These are phyloP conservation scores for Gadus macrocephalus DNA, from an alignment of 2,113 vertebrate species.

Conservation along the genomic window DNA sequence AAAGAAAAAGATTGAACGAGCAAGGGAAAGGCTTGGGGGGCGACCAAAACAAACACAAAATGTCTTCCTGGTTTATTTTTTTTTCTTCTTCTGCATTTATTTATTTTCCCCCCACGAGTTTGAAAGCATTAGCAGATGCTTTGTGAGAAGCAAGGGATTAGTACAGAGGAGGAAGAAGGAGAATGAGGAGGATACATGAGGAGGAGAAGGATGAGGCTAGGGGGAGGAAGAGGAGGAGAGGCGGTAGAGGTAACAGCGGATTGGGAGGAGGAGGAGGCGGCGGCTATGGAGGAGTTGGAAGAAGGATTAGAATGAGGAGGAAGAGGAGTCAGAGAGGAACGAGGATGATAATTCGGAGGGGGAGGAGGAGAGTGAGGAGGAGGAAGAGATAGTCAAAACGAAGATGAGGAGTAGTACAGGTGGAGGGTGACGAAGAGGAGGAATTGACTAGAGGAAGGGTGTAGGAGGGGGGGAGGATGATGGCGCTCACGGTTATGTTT, in stretches of 20 bases:
- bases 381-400: too few relatives aligned
- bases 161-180: slow-evolving; percentile 2
- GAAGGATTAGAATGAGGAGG: too few relatives aligned
- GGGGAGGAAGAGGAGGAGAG: too few relatives aligned
- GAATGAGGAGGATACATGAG: neutral
- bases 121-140: slow-evolving; percentile 55
- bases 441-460: too few relatives aligned
- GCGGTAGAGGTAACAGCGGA: too few relatives aligned
- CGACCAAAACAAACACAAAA: slow-evolving; percentile 64
- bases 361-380: too few relatives aligned
- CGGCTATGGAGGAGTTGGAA: too few relatives aligned
- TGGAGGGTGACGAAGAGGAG: too few relatives aligned
- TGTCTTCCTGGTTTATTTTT: slow-evolving; percentile 27
- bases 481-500: neutral
- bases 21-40: slow-evolving; percentile 45
- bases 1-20: slow-evolving; percentile 26
- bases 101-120: slow-evolving; percentile 14
- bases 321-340: too few relatives aligned
- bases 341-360: too few relatives aligned
- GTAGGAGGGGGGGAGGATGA: neutral
- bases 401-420: neutral
- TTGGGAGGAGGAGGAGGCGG: too few relatives aligned
- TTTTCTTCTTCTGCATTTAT: neutral
- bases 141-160: too few relatives aligned
- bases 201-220: neutral